Evolutionary conservation across 2,113 vertebrate genomes (phyloP).

Genomic region (Tympanuchus pallidicinctus): DNA sequence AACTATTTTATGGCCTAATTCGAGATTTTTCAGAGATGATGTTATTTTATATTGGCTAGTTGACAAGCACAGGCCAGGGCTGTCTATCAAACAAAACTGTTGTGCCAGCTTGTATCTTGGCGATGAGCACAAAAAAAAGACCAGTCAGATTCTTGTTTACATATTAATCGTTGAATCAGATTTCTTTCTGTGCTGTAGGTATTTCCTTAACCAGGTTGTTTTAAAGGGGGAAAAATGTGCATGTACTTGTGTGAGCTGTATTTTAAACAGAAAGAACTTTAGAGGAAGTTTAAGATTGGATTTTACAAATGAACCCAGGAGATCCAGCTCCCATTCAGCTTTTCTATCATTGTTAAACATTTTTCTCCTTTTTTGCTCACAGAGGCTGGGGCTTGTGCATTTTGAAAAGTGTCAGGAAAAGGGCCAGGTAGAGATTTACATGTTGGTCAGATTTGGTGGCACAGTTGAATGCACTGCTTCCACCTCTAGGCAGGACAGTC

Average conservation of each 20-base stretch:
- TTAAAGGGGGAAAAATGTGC: not conserved
- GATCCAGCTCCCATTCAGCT: not conserved
- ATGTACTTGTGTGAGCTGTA: not conserved
- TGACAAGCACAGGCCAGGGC: slow-evolving; percentile 76
- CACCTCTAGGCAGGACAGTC: not conserved
- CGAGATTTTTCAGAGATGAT: slow-evolving; percentile 76
- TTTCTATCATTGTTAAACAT: not conserved
- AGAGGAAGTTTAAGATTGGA: not conserved
- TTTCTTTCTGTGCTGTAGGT: slow-evolving; percentile 7
- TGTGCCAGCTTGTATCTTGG: slow-evolving; percentile 80
- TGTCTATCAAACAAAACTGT: slow-evolving; percentile 81
- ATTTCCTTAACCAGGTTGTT: not conserved
- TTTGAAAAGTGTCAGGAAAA: not conserved
- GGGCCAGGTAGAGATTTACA: not conserved
- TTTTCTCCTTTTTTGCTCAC: not conserved
- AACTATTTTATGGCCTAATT: slow-evolving; percentile 77
- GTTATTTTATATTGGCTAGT: slow-evolving; percentile 77
- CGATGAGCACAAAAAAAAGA: slow-evolving; percentile 68
- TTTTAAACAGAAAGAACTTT: slow-evolving; percentile 1
- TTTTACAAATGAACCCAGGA: not conserved
- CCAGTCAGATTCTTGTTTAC: slow-evolving; percentile 74
- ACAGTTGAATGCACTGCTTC: not conserved
- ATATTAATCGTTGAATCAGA: slow-evolving; percentile 70
- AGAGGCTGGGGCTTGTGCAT: not conserved
- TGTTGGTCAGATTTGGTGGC: not conserved